Evolutionary conservation across 2,113 vertebrate genomes (phyloP).

Genomic region (Reinhardtius hippoglossoides): DNA sequence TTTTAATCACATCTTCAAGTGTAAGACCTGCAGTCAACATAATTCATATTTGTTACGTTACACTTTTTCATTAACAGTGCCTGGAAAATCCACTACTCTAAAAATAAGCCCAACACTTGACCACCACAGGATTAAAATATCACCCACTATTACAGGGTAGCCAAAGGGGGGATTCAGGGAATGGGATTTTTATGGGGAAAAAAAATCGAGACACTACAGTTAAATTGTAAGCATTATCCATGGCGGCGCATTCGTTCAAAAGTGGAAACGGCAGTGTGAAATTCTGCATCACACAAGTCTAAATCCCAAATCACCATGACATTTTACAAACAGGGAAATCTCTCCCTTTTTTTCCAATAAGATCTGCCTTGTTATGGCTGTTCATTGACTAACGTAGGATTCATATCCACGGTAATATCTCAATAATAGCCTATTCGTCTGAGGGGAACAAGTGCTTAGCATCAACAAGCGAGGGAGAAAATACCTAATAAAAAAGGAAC

Average conservation of each 20-base stretch:
- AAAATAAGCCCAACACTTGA: conserved; percentile 31
- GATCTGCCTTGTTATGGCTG: conserved; percentile 71
- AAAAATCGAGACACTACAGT: conserved; percentile 46
- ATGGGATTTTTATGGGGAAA: conserved; percentile 29
- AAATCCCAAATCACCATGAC: conserved; percentile 79
- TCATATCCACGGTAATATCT: conserved; percentile 78
- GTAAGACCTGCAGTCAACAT: neutral
- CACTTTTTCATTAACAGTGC: conserved; percentile 15
- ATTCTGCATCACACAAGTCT: conserved; percentile 72
- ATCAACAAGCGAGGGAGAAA: conserved; percentile 55
- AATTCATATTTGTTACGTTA: neutral
- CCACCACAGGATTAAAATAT: conserved; percentile 33
- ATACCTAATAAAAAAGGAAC: conserved; percentile 64
- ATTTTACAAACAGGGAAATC: conserved; percentile 71
- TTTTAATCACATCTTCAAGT: neutral
- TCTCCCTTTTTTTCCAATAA: conserved; percentile 37
- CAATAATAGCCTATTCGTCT: conserved; percentile 75
- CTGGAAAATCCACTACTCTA: conserved; percentile 28
- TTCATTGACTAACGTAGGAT: conserved; percentile 69
- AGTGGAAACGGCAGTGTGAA: conserved; percentile 76
- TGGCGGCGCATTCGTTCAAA: conserved; percentile 41
- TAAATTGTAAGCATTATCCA: conserved; percentile 71
- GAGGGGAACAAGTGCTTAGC: conserved; percentile 70
- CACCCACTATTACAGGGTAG: conserved; percentile 3
- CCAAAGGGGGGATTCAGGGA: neutral